Conservation (phyloP, 2,888 invertebrate genomes). For the Ichneumon xanthorius region DNA sequence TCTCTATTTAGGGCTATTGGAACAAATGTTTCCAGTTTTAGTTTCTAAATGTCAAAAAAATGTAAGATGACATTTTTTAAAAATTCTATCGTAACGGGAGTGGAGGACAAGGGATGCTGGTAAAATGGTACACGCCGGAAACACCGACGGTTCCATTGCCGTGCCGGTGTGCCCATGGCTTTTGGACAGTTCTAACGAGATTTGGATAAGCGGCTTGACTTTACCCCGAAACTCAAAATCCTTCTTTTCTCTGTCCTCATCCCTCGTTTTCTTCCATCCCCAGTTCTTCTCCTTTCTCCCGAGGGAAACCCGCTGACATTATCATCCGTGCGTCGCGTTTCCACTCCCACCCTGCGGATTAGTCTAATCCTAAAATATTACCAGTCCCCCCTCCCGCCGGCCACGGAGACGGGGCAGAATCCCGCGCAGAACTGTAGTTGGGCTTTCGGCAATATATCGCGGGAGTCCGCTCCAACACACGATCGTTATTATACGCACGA, state of each 20-base stretch:
- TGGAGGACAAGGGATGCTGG: background rate
- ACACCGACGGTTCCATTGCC: background rate
- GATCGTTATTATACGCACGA: conserved; percentile 65
- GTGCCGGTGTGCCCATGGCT: conserved; percentile 32
- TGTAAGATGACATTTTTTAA: no score
- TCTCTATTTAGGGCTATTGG: no score
- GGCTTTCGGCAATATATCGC: conserved; percentile 56
- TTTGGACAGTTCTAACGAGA: conserved; percentile 75
- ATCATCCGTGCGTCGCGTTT: conserved; percentile 55
- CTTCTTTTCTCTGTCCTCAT: conserved; percentile 58
- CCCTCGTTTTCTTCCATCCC: conserved; percentile 33
- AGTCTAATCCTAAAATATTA: conserved; percentile 76
- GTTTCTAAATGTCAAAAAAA: no score
- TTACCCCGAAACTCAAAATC: conserved; percentile 69
- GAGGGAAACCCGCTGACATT: conserved; percentile 68
- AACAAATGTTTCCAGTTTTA: no score
- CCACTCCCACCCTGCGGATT: conserved; percentile 73
- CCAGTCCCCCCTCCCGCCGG: conserved; percentile 29
- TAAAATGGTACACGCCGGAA: conserved; percentile 28
- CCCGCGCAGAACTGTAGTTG: conserved; percentile 29
- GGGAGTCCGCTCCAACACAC: conserved; percentile 35
- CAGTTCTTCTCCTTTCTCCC: conserved; percentile 44
- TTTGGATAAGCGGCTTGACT: conserved; percentile 79
- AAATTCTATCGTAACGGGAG: background rate
- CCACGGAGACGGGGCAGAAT: conserved; percentile 12